Evolutionary conservation across 2,113 vertebrate genomes (phyloP).

Genomic region (Madoqua kirkii): DNA sequence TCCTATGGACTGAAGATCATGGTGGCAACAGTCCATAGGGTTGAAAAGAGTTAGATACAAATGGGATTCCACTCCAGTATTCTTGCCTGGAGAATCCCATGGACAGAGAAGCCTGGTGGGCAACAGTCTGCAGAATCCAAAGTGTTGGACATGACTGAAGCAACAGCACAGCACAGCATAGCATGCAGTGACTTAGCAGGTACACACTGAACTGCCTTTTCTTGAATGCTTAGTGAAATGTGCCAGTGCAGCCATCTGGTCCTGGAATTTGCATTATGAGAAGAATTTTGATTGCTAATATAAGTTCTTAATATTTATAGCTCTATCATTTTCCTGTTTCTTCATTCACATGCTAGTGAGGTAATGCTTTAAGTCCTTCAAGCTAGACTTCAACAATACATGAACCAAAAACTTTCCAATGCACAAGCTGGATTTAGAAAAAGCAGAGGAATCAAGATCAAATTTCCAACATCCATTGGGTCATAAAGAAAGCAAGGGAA

Average conservation of each 20-base stretch:
- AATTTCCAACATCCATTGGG: not conserved
- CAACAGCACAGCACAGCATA: not conserved
- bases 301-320: not conserved
- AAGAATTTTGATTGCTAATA: not conserved
- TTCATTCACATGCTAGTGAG: not conserved
- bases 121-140: not conserved
- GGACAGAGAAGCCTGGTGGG: not conserved
- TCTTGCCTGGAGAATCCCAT: not conserved
- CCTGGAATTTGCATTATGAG: not conserved
- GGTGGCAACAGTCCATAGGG: not conserved
- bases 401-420: not conserved
- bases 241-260: not conserved
- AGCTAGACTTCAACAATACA: not conserved
- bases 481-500: not conserved
- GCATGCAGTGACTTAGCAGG: not conserved
- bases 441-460: not conserved
- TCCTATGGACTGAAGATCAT: not conserved
- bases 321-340: not conserved
- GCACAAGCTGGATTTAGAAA: not conserved
- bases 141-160: not conserved
- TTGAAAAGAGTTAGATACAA: no score
- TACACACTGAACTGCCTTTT: not conserved
- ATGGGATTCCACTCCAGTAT: not conserved
- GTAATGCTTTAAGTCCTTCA: not conserved
- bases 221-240: not conserved